phyloP scores from a whole-genome alignment of 2,113 vertebrate genomes.

The Peromyscus polionotus region DNA sequence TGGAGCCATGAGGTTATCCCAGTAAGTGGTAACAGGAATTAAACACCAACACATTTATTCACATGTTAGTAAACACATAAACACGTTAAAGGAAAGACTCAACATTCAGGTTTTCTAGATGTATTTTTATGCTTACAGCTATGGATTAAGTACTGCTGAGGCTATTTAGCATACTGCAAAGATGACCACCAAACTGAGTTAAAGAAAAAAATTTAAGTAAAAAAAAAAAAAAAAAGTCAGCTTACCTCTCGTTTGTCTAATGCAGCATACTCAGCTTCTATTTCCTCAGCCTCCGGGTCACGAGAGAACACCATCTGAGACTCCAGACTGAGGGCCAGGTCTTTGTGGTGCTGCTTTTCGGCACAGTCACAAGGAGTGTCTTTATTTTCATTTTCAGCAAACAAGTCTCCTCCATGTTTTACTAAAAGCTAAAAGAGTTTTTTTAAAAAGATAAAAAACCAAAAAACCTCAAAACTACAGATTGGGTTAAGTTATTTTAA shows the following conservation, averaged over 20 bases:
- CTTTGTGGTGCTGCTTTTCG: constrained; percentile 98
- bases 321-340: constrained; percentile 97
- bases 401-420: constrained; percentile 95
- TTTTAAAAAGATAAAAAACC: constrained; percentile 55
- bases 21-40: not conserved
- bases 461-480: constrained; percentile 16
- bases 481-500: constrained; percentile 58
- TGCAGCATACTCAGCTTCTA: constrained; percentile 98
- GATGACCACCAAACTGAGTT: constrained; percentile 11
- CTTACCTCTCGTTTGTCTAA: constrained; percentile 97
- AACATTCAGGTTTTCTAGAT: not conserved
- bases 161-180: constrained; percentile 18
- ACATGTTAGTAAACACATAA: not conserved
- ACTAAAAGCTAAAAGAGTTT: constrained; percentile 90
- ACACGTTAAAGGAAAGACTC: not conserved
- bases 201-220: not conserved
- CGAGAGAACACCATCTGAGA: constrained; percentile 99
- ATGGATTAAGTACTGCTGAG: not conserved
- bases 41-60: not conserved
- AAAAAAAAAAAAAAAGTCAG: not conserved
- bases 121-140: constrained; percentile 1
- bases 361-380: constrained; percentile 99
- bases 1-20: not conserved
- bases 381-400: constrained; percentile 98
- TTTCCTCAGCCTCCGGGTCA: constrained; percentile 96